These are phyloP conservation scores for Cromileptes altivelis DNA, from an alignment of 2,113 vertebrate genomes.

Conservation along the genomic window DNA sequence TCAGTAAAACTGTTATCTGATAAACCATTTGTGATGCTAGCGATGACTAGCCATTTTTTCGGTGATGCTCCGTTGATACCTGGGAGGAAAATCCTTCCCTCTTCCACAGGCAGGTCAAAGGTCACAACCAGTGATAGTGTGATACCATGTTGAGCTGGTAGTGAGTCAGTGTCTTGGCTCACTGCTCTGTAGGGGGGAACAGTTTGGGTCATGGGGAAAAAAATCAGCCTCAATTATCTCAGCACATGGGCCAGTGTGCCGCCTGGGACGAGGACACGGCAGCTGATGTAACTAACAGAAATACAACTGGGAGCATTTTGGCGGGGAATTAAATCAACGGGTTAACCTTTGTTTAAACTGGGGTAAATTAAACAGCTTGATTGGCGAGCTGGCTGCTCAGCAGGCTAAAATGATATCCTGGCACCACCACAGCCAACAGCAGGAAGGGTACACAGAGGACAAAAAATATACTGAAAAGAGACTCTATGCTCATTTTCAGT, in stretches of 20 bases:
- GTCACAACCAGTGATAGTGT: conserved; percentile 1
- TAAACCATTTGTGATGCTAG: neutral
- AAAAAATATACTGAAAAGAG: neutral
- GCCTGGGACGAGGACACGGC: neutral
- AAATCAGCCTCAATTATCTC: neutral
- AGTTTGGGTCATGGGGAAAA: conserved; percentile 13
- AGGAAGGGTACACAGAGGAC: neutral
- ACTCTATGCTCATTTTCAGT: no score
- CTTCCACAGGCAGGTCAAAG: conserved; percentile 12
- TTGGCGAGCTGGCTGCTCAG: neutral
- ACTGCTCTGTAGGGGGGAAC: neutral
- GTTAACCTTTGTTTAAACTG: conserved; percentile 17
- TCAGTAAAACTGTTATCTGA: neutral
- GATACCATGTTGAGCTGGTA: neutral
- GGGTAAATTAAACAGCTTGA: conserved; percentile 14
- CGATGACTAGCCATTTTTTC: neutral
- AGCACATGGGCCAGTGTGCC: neutral
- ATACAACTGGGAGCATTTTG: neutral
- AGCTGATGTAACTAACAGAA: neutral
- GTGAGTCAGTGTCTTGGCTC: neutral
- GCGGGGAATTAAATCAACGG: conserved; percentile 23
- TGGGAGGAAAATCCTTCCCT: neutral
- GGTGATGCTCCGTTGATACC: conserved; percentile 1
- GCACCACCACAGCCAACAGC: neutral
- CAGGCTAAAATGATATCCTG: neutral